A percentile compares a stretch with the other conserved stretches of the same genome.
phyloP scores from a whole-genome alignment of 2,888 invertebrate genomes.

The Molanna angustata region DNA sequence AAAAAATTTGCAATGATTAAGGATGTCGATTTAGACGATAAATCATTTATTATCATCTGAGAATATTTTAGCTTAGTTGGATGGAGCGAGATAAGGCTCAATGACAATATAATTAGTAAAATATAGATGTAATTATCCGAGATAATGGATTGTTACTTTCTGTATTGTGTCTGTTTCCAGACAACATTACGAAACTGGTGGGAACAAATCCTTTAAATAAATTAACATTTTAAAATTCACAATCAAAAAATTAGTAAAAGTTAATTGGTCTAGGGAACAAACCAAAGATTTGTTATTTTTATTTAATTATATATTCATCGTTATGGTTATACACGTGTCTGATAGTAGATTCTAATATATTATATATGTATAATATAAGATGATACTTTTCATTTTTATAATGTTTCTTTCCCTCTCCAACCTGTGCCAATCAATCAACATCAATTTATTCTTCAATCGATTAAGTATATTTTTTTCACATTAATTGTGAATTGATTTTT shows the following conservation, averaged over 20 bases:
- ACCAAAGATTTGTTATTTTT: slow-evolving; percentile 77
- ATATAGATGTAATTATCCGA: slow-evolving; percentile 23
- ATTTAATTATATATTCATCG: slow-evolving; percentile 39
- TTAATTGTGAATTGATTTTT: no score
- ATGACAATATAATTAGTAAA: slow-evolving; percentile 58
- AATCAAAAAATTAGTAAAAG: slow-evolving; percentile 34
- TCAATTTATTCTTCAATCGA: no score
- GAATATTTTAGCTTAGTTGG: slow-evolving; percentile 36
- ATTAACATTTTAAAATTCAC: slow-evolving; percentile 44
- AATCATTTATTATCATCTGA: slow-evolving; percentile 8
- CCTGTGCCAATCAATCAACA: no score
- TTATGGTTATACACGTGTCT: slow-evolving; percentile 24
- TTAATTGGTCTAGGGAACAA: slow-evolving; percentile 79
- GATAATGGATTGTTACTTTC: slow-evolving; percentile 18
- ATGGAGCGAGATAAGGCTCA: slow-evolving; percentile 50
- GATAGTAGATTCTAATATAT: neutral
- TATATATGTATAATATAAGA: neutral
- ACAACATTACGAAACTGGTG: slow-evolving; percentile 50
- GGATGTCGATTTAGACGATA: slow-evolving; percentile 14
- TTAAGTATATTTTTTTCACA: no score
- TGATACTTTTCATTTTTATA: neutral
- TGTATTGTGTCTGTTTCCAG: slow-evolving; percentile 23
- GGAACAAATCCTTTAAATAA: slow-evolving; percentile 60
- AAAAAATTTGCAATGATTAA: slow-evolving; percentile 11
- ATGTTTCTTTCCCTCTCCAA: neutral